Evolutionary conservation across 2,113 vertebrate genomes (phyloP), one percentile per base, ranked within the genome.

Genomic region (Saguinus imperator): DNA sequence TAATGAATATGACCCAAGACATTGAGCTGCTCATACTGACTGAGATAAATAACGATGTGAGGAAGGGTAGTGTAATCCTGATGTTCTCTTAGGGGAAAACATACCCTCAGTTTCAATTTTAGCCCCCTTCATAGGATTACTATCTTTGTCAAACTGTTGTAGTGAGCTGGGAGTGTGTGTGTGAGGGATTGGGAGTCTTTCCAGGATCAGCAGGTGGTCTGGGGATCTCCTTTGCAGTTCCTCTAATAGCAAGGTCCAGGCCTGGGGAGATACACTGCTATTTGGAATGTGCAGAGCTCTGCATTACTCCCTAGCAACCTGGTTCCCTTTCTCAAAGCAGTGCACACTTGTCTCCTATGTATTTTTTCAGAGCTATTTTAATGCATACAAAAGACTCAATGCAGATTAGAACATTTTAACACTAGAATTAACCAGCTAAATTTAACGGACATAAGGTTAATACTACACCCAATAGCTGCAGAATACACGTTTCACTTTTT

Each of bases 401-500:
- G 45, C 61, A 25, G 27, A 57, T 48, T 61, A 89, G 91, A 91
- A 85, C 77, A 82, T 87, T 70, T 90, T n/a, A 84, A 91, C 9
- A 87, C 5, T 40, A 93, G 18, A 55, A 77, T 94, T 48, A 84
- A 45, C 9, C 86, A 94, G 32, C 35, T 89, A 43, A 12, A 81
- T 35, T 50, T 61, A 89, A 73, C 81, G 58, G 40, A 45, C 6
- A 32, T 50, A 72, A 76, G 43, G 45, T 84, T 35, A 93, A n/a
- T 16, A 82, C 64, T 75, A 55, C 1, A 93, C 43, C 25, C 48
- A 82, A 48, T 32, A 87, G 11, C 40, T 88, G 9, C 58, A 91
- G 57, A 73, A 87, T 32, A 92, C 48, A 95, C n/a, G 77, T 61
- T 81, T 61, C n/a, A 57, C 32, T 91, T 64, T n/a, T 86, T 86